phyloP scores from a whole-genome alignment of 2,888 invertebrate species.

The Ceriagrion tenellum region DNA sequence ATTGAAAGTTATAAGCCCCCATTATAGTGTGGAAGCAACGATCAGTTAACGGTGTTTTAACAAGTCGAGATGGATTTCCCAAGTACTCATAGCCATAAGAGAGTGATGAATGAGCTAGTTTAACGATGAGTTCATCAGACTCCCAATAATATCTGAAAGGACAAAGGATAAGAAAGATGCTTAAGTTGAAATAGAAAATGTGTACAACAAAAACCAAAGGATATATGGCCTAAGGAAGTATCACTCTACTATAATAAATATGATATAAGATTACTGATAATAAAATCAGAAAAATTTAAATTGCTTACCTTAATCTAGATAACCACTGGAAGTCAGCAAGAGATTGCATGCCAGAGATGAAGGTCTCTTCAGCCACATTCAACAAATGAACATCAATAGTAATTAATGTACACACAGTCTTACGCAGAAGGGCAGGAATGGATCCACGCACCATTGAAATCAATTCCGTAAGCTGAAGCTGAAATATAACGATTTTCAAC shows the following conservation, averaged over 20 bases:
- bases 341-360: constrained; percentile 83
- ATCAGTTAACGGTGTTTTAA: constrained; percentile 87
- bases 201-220: too few relatives aligned
- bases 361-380: constrained; percentile 86
- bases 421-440: constrained; percentile 79
- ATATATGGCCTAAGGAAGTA: too few relatives aligned
- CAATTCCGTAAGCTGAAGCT: constrained; percentile 85
- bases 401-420: constrained; percentile 90
- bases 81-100: constrained; percentile 91
- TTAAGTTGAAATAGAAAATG: too few relatives aligned
- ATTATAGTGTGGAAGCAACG: constrained; percentile 91
- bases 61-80: constrained; percentile 88
- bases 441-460: constrained; percentile 84
- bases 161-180: too few relatives aligned
- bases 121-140: constrained; percentile 82
- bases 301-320: constrained; percentile 83
- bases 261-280: neutral
- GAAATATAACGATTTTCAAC: constrained; percentile 70
- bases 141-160: constrained; percentile 82
- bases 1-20: constrained; percentile 89
- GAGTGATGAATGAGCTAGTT: constrained; percentile 89
- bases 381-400: constrained; percentile 92
- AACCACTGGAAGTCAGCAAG: constrained; percentile 92
- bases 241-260: neutral
- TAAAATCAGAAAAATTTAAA: neutral